A percentile compares a stretch with the other conserved stretches of the same genome.
Conservation (phyloP, 2,113 vertebrate genomes). For the Phodopus roborovskii region DNA sequence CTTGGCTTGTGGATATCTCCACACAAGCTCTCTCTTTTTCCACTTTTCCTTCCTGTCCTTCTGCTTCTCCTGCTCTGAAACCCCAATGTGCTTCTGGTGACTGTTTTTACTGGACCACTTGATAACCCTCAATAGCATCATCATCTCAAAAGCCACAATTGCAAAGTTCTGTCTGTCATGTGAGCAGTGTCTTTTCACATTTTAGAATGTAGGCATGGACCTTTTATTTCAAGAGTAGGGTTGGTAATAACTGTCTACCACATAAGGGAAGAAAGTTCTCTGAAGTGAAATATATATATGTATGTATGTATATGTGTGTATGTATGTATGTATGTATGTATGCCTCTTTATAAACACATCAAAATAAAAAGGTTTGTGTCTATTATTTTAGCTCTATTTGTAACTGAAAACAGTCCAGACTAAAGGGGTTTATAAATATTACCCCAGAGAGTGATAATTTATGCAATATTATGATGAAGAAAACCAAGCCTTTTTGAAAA, state of each 20-base stretch:
- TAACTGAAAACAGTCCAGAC: neutral
- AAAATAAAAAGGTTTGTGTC: neutral
- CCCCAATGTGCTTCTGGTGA: neutral
- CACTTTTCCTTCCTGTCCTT: neutral
- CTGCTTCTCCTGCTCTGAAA: neutral
- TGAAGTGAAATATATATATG: neutral
- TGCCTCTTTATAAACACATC: neutral
- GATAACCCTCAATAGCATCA: neutral
- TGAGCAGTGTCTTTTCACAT: neutral
- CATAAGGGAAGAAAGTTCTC: neutral
- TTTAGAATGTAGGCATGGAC: neutral
- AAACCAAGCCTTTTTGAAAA: neutral
- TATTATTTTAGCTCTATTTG: neutral
- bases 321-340: neutral
- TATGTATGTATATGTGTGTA: neutral
- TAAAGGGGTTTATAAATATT: neutral
- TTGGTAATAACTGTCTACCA: neutral
- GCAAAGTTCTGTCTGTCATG: neutral
- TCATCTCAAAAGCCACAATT: neutral
- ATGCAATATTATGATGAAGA: neutral
- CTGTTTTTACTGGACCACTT: neutral
- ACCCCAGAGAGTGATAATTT: neutral
- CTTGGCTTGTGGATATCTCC: neutral
- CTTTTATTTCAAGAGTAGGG: neutral
- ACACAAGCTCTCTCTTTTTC: neutral